Percentiles rank a stretch among this genome's conserved stretches.
These are phyloP conservation scores for Cardinalis cardinalis DNA, from an alignment of 2,113 vertebrate species.

Conservation along the genomic window DNA sequence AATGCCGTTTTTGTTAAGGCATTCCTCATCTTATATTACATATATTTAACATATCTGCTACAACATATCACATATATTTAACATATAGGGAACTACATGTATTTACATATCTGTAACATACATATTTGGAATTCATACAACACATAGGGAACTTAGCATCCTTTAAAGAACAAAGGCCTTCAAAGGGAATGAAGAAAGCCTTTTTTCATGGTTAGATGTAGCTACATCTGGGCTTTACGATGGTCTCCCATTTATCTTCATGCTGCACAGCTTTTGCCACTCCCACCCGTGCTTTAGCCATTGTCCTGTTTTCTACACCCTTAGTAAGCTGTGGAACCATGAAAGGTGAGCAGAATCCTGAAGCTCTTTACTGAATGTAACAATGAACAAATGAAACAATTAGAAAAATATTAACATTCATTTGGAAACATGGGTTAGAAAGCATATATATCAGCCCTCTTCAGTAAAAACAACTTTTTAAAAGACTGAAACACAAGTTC, in stretches of 20 bases:
- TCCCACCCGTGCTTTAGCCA: rapidly evolving
- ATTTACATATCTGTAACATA: too few relatives aligned
- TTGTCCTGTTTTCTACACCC: rapidly evolving
- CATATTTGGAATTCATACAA: too few relatives aligned
- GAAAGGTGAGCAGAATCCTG: rapidly evolving
- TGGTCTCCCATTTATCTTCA: rapidly evolving
- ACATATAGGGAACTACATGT: too few relatives aligned
- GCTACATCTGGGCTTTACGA: rapidly evolving
- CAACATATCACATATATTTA: too few relatives aligned
- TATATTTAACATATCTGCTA: too few relatives aligned
- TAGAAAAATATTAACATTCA: rapidly evolving
- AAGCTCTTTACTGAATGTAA: rapidly evolving
- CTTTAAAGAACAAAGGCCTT: rapidly evolving
- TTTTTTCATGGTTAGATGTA: rapidly evolving
- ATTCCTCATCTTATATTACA: neutral
- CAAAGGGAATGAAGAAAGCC: rapidly evolving
- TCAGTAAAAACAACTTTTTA: rapidly evolving
- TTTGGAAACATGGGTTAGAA: rapidly evolving
- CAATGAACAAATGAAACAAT: rapidly evolving
- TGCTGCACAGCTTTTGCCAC: rapidly evolving
- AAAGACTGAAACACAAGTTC: rapidly evolving
- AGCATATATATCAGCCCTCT: rapidly evolving
- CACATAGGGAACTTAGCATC: rapidly evolving
- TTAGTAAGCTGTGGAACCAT: rapidly evolving
- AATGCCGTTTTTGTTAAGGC: rapidly evolving